Percentiles rank a stretch among this genome's conserved stretches.
phyloP scores from a whole-genome alignment of 2,113 vertebrate genomes.

The Malurus elegans region DNA sequence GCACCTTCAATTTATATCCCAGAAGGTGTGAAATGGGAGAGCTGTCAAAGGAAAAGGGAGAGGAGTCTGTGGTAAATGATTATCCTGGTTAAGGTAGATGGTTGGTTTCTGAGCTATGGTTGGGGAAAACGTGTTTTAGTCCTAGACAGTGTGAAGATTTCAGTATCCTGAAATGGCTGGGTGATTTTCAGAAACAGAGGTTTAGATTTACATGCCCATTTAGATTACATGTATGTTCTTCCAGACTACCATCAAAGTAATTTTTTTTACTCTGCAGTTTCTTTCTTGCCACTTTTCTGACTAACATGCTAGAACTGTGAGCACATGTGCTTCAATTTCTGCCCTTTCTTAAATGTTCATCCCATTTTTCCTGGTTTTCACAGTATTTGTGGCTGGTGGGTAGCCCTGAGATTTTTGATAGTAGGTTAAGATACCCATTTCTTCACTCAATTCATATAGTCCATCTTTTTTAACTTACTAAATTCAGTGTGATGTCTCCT shows the following conservation, averaged over 20 bases:
- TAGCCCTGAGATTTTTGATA: neutral
- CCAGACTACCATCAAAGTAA: neutral
- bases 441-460: neutral
- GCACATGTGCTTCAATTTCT: neutral
- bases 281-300: neutral
- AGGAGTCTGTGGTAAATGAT: neutral
- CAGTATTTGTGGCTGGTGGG: neutral
- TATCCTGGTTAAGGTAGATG: neutral
- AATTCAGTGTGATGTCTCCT: neutral
- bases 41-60: neutral
- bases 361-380: neutral
- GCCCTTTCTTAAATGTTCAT: neutral
- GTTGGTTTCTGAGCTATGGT: neutral
- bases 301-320: neutral
- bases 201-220: neutral
- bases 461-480: neutral
- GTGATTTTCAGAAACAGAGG: neutral
- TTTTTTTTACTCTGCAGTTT: neutral
- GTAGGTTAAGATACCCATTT: neutral
- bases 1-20: neutral
- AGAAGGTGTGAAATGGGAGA: neutral
- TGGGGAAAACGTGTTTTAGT: neutral
- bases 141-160: neutral
- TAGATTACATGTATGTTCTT: rapidly evolving
- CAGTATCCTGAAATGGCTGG: neutral